Evolutionary conservation across 2,113 vertebrate species (phyloP).

Genomic region (Marmota flaviventris): DNA sequence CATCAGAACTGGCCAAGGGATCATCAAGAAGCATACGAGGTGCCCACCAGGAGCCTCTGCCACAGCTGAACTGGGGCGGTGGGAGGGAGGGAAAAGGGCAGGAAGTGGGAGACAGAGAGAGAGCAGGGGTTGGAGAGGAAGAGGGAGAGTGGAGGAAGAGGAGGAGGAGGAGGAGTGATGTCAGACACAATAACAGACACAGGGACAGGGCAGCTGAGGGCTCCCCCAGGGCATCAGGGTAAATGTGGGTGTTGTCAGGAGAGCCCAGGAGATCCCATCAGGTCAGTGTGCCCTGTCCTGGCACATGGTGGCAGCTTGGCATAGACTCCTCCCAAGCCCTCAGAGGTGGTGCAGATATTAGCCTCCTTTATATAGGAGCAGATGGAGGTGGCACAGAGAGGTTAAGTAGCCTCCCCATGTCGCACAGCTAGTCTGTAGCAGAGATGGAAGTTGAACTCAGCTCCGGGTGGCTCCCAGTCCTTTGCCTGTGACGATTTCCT

Average conservation of each 20-base stretch:
- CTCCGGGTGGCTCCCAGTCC: neutral
- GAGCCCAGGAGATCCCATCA: rapidly evolving
- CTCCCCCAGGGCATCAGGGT: neutral
- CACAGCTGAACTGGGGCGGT: neutral
- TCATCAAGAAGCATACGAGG: neutral
- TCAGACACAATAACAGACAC: neutral
- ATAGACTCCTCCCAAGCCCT: neutral
- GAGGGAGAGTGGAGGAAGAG: neutral
- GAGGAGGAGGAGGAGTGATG: neutral
- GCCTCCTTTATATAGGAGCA: neutral
- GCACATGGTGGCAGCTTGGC: neutral
- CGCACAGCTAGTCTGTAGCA: neutral
- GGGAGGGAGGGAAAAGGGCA: neutral
- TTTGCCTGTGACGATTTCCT: neutral
- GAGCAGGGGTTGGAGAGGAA: neutral
- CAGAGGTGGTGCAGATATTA: neutral
- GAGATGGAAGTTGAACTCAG: neutral
- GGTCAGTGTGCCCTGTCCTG: neutral
- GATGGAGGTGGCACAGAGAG: neutral
- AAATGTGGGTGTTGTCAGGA: rapidly evolving
- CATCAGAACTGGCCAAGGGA: too few species aligned
- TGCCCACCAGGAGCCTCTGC: neutral
- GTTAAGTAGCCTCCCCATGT: neutral
- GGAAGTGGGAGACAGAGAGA: neutral
- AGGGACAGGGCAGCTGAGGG: too few species aligned